Conservation (phyloP, 2,888 invertebrate genomes). For the Drosophila borborema region DNA sequence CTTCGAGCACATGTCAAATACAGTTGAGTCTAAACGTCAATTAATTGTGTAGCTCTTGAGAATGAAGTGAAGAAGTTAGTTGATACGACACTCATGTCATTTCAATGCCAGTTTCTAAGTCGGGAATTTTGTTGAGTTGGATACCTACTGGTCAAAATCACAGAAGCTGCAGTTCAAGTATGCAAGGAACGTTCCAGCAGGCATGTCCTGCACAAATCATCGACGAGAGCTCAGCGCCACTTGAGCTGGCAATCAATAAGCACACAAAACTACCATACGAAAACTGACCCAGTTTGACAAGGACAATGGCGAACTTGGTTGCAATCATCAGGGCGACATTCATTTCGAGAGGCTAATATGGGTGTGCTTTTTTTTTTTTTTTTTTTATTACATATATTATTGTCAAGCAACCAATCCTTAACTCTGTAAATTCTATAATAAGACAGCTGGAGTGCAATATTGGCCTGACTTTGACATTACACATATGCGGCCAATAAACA, state of each 20-base stretch:
- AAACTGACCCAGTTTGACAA: slow-evolving; percentile 75
- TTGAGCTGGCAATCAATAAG: slow-evolving; percentile 66
- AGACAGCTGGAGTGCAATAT: slow-evolving; percentile 23
- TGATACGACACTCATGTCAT: slow-evolving; percentile 17
- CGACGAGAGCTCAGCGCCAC: slow-evolving; percentile 27
- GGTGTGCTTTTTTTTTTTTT: neutral
- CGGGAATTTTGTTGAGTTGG: slow-evolving; percentile 19
- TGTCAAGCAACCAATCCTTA: slow-evolving; percentile 24
- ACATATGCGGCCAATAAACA: slow-evolving; percentile 44
- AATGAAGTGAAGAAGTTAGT: neutral
- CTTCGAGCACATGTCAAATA: slow-evolving; percentile 31
- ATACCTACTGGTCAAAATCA: slow-evolving; percentile 31
- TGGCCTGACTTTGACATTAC: slow-evolving; percentile 40
- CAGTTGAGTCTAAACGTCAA: slow-evolving; percentile 29
- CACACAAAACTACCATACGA: slow-evolving; percentile 47
- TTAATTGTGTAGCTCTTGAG: slow-evolving; percentile 7
- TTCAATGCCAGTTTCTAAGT: slow-evolving; percentile 34
- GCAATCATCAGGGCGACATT: slow-evolving; percentile 57
- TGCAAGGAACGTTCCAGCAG: slow-evolving; percentile 23
- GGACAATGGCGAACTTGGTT: slow-evolving; percentile 61
- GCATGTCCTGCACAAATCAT: slow-evolving; percentile 46
- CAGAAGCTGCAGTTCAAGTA: slow-evolving; percentile 28
- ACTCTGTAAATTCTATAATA: slow-evolving; percentile 14
- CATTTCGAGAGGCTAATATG: slow-evolving; percentile 19
- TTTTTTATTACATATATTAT: slow-evolving; percentile 5